phyloP scores from a whole-genome alignment of 2,888 invertebrate species.

The Altica lythri region DNA sequence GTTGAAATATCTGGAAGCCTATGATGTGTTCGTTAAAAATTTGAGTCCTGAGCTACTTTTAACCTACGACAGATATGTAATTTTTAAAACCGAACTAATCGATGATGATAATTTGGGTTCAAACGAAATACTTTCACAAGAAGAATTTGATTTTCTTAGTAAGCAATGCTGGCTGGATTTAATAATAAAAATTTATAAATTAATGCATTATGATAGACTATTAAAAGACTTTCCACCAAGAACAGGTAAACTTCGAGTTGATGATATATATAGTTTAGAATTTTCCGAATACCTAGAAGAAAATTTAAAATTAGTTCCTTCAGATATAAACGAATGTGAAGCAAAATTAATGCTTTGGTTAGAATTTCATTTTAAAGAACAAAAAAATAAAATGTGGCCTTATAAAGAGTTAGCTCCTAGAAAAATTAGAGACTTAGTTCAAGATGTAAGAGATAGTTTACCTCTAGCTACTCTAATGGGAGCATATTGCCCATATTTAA shows the following conservation, averaged over 20 bases:
- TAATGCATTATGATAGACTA: conserved; percentile 59
- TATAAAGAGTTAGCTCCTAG: conserved; percentile 50
- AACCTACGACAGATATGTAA: conserved; percentile 53
- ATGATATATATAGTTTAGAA: conserved; percentile 42
- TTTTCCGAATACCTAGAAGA: conserved; percentile 28
- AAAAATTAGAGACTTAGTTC: conserved; percentile 57
- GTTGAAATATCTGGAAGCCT: conserved; percentile 49
- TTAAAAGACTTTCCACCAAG: conserved; percentile 4
- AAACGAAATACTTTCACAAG: conserved; percentile 27
- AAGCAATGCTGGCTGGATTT: conserved; percentile 66
- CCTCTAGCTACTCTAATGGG: conserved; percentile 62
- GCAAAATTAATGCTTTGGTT: conserved; percentile 56
- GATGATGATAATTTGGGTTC: conserved; percentile 16
- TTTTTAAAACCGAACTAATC: conserved; percentile 36
- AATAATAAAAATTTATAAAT: conserved; percentile 66
- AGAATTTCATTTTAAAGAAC: conserved; percentile 51
- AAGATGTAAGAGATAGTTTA: conserved; percentile 62
- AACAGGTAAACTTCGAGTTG: neutral
- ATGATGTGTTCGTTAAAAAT: conserved; percentile 54
- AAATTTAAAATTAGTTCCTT: conserved; percentile 18
- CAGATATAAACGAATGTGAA: conserved; percentile 42
- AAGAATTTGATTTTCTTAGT: conserved; percentile 45
- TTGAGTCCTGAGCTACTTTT: conserved; percentile 55
- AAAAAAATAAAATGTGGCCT: conserved; percentile 56
- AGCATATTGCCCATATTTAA: conserved; percentile 65